Conservation (phyloP, 2,113 vertebrate genomes). For the Erpornis zantholeuca region DNA sequence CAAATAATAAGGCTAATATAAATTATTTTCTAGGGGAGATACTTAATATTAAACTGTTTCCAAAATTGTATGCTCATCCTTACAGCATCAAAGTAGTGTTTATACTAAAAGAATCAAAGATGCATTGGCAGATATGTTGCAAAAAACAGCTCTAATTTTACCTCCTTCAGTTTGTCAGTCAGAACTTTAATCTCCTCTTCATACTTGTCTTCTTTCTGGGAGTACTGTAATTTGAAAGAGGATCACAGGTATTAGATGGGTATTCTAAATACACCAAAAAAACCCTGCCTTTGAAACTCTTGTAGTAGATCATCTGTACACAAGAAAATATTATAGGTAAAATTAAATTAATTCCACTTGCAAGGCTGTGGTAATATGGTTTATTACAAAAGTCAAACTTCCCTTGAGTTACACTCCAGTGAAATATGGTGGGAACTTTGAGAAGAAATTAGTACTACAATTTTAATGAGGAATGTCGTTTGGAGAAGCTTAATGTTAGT, state of each 20-base stretch:
- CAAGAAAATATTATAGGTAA: neutral
- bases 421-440: neutral
- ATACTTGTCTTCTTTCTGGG: constrained; percentile 98
- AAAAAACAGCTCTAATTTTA: constrained; percentile 48
- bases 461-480: neutral
- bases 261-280: neutral
- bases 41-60: neutral
- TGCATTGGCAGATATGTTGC: neutral
- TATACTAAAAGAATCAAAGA: neutral
- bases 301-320: neutral
- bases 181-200: constrained; percentile 99
- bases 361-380: neutral
- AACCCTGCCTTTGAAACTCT: fast-evolving
- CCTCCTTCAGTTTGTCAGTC: constrained; percentile 99
- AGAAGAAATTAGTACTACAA: neutral
- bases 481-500: neutral
- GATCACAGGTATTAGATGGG: constrained; percentile 36
- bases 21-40: neutral
- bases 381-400: neutral
- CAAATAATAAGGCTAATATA: neutral
- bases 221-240: constrained; percentile 87
- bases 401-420: neutral
- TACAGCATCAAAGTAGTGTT: neutral
- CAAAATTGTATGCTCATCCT: neutral
- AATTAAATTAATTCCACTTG: neutral